These are phyloP conservation scores for Berghia stephanieae DNA, from an alignment of 1,140 invertebrate genomes.

Conservation along the genomic window DNA sequence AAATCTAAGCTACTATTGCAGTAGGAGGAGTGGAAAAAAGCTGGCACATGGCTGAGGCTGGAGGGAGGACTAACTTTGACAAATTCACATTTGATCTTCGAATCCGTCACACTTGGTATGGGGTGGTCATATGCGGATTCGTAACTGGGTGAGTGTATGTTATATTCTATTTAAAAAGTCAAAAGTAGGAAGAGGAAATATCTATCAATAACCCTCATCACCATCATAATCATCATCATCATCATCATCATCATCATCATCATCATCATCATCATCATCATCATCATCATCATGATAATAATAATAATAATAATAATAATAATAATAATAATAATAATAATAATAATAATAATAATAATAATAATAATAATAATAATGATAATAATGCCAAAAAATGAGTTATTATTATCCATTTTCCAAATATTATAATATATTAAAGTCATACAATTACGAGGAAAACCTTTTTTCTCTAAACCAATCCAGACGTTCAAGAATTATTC, in stretches of 20 bases:
- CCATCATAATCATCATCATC: constrained; percentile 15
- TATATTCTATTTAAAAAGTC: too few species aligned
- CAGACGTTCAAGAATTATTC: too few species aligned
- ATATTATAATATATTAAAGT: too few species aligned
- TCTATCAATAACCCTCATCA: too few species aligned
- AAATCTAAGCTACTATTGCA: too few species aligned
- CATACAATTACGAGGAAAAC: too few species aligned
- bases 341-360: not conserved
- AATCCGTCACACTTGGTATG: not conserved
- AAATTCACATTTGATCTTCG: not conserved
- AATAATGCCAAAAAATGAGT: too few species aligned
- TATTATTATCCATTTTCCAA: too few species aligned
- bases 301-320: not conserved
- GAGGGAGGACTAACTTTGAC: not conserved
- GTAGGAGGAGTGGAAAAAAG: not conserved
- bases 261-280: constrained; percentile 21
- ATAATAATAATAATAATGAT: too few species aligned
- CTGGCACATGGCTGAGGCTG: not conserved
- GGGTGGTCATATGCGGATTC: not conserved
- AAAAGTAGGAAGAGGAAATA: too few species aligned
- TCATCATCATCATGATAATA: constrained; percentile 3
- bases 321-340: not conserved
- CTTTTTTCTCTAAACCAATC: too few species aligned
- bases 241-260: constrained; percentile 22
- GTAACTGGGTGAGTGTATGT: not conserved